Evolutionary conservation across 2,113 vertebrate genomes (phyloP), one percentile per base, ranked within the genome.

Genomic region (Actenoides lindsayi): DNA sequence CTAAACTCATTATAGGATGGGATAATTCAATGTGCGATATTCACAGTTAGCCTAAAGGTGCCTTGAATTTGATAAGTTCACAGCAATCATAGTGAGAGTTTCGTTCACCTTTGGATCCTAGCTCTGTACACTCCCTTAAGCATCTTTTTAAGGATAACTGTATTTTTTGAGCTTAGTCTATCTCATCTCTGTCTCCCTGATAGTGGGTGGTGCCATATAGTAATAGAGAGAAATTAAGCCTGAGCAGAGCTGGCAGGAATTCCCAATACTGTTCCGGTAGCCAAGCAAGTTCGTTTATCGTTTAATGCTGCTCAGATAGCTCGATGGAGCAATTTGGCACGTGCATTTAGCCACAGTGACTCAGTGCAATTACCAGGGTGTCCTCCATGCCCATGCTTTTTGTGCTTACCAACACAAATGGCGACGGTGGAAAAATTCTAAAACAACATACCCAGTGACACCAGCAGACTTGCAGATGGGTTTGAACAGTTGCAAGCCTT

Each of bases 161-260:
- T 35, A 19, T 42, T 90, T 63, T 80, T 31, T 39, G 68, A 93
- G 83, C 33, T 87, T 51, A 37, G 14, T 25, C 35, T n/a, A 20
- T 50, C 59, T 83, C 63, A 70, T 21, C 65, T 63, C 56, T 59
- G 19, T 39, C 73, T 79, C 77, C 67, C 50, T 68, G 48, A 44
- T 35, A 64, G 16, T 56, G 56, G 73, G 35, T 71, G 91, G 74
- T 92, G 53, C 81, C 64, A 64, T 15, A 31, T 1, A 95, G 33
- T 48, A 82, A 44, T 4, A 41, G 37, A 63, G 42, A 71, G 89
- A 84, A 92, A 86, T 48, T 24, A 64, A 87, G 30, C 42, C 41
- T 54, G 41, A 90, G 68, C 83, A 87, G 89, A 89, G 27, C 76
- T 78, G 86, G 76, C 80, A 94, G 73, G n/a, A 90, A 63, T 71